phyloP scores from a whole-genome alignment of 2,888 invertebrate genomes.

The Ochropacha duplaris region DNA sequence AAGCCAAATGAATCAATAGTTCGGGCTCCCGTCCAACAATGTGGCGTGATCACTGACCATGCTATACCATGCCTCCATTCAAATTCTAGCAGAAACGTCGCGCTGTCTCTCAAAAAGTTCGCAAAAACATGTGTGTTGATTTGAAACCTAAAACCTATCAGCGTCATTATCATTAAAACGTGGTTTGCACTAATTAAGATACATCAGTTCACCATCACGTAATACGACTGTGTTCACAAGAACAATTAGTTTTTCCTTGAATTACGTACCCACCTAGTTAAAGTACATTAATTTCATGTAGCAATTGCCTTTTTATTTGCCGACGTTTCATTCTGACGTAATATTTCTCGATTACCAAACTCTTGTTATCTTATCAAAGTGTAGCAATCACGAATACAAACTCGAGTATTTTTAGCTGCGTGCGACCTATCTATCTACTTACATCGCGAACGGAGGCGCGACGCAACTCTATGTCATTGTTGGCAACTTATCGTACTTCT shows the following conservation, averaged over 20 bases:
- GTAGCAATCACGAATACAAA: slow-evolving; percentile 3
- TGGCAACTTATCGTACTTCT: slow-evolving; percentile 32
- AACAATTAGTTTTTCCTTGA: slow-evolving; percentile 30
- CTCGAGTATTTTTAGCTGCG: slow-evolving; percentile 25
- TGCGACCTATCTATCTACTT: slow-evolving; percentile 12
- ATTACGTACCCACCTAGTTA: not conserved
- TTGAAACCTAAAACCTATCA: no score
- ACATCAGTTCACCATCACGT: not conserved
- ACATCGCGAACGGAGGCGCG: slow-evolving; percentile 11
- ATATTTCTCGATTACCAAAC: not conserved
- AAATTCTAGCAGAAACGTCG: no score
- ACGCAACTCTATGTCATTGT: slow-evolving; percentile 26
- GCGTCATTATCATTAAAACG: no score
- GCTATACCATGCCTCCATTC: slow-evolving; percentile 35
- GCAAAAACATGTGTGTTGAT: no score
- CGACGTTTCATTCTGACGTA: not conserved
- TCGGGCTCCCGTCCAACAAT: slow-evolving; percentile 63
- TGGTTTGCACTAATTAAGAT: not conserved
- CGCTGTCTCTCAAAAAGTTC: no score
- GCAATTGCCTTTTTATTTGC: not conserved
- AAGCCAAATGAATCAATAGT: slow-evolving; percentile 58
- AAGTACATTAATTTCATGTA: not conserved
- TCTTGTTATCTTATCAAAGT: slow-evolving; percentile 15
- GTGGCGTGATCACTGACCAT: slow-evolving; percentile 68
- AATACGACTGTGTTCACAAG: not conserved